Evolutionary conservation across 2,113 vertebrate species (phyloP), one percentile per base, ranked within the genome.

Genomic region (Parotia lawesii): DNA sequence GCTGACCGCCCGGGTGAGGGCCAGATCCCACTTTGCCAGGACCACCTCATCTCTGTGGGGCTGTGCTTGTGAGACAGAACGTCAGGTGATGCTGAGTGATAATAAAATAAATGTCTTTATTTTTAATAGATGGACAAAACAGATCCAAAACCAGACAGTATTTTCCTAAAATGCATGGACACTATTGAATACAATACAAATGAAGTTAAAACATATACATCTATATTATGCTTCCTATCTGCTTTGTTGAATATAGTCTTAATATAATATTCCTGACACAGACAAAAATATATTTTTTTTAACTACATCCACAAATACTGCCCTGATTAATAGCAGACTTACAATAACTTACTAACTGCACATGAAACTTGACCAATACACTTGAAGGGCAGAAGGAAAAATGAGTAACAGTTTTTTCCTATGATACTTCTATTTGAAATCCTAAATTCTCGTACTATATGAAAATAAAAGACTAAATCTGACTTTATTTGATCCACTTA

Each of bases 221-320:
- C 18, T 89, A 85, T 86, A 96, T 73, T 81, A 89, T 72, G 40
- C 61, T 93, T 96, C 81, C 77, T 97, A 97, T 89, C 94, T 97
- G 95, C 69, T 91, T 97, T 47, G 10, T 76, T 95, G 95, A 85
- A 47, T 93, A 95, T 96, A 97, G 57, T 79, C 96, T 96, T 97
- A 97, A 95, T 97, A 90, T 89, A 97, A 97, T 94, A 98, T 97
- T 96, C 97, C 96, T 98, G 93, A 97, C 97, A 97, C 97, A 98
- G 98, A 99, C 96, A 98, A 98, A 98, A 98, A 99, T 98, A 99
- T 98, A 98, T 94, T 97, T 98, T 97, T 96, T 64, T 87, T 96
- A 78, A 97, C 96, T 95, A 97, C 92, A 98, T 93, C 94, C 97
- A 98, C 97, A 97, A 93, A 96, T 94, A 96, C 97, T 95, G 94